Evolutionary conservation across 1,140 invertebrate species (phyloP).

Genomic region (Brachionus koreanus): DNA sequence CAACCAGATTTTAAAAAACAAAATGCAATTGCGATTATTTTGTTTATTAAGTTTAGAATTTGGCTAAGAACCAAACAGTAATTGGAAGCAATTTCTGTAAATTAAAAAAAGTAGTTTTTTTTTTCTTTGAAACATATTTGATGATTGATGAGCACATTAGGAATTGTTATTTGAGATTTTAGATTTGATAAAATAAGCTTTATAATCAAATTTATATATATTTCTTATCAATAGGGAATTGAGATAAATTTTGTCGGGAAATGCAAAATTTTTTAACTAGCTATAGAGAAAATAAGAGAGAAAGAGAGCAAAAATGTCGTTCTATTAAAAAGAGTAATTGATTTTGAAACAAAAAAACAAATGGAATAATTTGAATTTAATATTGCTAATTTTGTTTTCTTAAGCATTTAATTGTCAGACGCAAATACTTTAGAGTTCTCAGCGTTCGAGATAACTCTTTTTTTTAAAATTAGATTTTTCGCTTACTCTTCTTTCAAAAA

Average conservation of each 20-base stretch:
- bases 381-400: constrained; percentile 9
- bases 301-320: not conserved
- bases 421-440: not conserved
- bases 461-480: not conserved
- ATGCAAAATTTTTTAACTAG: not conserved
- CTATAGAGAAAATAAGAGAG: not conserved
- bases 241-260: not conserved
- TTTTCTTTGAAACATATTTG: not conserved
- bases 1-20: not conserved
- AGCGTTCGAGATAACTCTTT: not conserved
- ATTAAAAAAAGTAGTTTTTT: not conserved
- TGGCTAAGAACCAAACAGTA: not conserved
- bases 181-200: not conserved
- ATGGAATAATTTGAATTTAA: not conserved
- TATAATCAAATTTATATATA: not conserved
- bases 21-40: not conserved
- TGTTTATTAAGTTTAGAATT: not conserved
- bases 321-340: not conserved
- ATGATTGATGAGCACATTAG: constrained; percentile 6
- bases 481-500: not conserved
- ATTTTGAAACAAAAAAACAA: not conserved
- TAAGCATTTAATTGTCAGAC: constrained; percentile 1
- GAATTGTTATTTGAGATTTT: not conserved
- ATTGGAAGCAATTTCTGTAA: constrained; percentile 1
- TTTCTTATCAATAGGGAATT: not conserved